Evolutionary conservation across 2,888 invertebrate species (phyloP), one percentile per base, ranked within the genome.

Genomic region (Dorcus parallelipipedus): DNA sequence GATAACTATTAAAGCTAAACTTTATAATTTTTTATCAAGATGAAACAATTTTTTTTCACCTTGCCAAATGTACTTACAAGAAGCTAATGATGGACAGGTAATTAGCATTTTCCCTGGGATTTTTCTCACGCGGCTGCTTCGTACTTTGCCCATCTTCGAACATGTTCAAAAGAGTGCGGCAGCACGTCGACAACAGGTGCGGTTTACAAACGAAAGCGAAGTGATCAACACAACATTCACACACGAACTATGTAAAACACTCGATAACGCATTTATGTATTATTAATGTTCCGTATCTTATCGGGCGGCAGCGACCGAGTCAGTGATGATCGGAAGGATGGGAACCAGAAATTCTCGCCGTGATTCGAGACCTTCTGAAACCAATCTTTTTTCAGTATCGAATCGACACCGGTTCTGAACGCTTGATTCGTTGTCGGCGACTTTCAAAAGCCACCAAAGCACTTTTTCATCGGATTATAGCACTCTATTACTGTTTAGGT

Each of bases 71-170:
- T 59, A 65, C 65, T 65, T 58, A 65, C 65, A 45, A 49, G 54
- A 62, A 65, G 3, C 60, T 63, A 14, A 65, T 47, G 7, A 57
- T 48, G 2, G 65, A 65, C 38, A 65, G 38, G 51, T 54, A 56
- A 41, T 50, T 64, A 4, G 65, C 62, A 20, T 56, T 52, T 54
- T 64, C 61, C 54, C 61, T 62, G 3, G 65, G 65, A 55, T 65
- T 65, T 26, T 17, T 53, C 41, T 58, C 53, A 38, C 63, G 9
- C 7, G 57, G 48, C 14, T 38, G 42, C 50, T 58, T 56, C 41
- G 52, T 56, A 56, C 55, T 20, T 23, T 56, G 55, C 20, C 42
- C 49, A 26, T 55, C 55, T 40, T 56, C 58, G 38, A 59, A 56
- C 59, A 59, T 59, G 39, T 45, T 56, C 38, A 20, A 45, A 45